Percentiles rank a stretch among this genome's conserved stretches.
Conservation (phyloP, 2,888 invertebrate species). For the Caenorhabditis panamensis region DNA sequence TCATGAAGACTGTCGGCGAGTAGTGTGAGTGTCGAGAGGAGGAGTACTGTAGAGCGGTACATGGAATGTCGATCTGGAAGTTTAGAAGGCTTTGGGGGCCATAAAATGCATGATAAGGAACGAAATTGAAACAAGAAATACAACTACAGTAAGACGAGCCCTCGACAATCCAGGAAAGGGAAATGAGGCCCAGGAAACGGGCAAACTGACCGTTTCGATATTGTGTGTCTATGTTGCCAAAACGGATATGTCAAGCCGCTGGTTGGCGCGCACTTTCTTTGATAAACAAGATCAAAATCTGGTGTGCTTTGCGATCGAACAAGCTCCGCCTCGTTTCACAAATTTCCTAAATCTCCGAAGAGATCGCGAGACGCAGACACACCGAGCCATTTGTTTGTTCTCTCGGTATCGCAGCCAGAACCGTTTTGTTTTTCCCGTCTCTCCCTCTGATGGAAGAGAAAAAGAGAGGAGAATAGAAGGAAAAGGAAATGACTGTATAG, state of each 20-base stretch:
- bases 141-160: not conserved
- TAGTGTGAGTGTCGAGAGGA: not conserved
- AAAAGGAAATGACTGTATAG: not conserved
- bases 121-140: not conserved
- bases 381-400: not conserved
- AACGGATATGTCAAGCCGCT: not conserved
- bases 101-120: not conserved
- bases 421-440: not conserved
- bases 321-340: not conserved
- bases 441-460: not conserved
- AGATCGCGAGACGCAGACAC: not conserved
- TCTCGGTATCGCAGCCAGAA: not conserved
- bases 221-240: not conserved
- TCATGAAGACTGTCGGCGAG: not conserved
- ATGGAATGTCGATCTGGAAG: not conserved
- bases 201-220: not conserved
- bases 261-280: not conserved
- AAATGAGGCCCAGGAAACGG: not conserved
- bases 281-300: conserved; percentile 3
- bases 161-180: not conserved
- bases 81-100: not conserved
- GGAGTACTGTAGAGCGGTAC: conserved; percentile 1
- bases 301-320: not conserved
- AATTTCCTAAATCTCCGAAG: not conserved
- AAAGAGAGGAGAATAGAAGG: not conserved